These are phyloP conservation scores for Anthoscopus minutus DNA, from an alignment of 2,113 vertebrate genomes.

Conservation along the genomic window DNA sequence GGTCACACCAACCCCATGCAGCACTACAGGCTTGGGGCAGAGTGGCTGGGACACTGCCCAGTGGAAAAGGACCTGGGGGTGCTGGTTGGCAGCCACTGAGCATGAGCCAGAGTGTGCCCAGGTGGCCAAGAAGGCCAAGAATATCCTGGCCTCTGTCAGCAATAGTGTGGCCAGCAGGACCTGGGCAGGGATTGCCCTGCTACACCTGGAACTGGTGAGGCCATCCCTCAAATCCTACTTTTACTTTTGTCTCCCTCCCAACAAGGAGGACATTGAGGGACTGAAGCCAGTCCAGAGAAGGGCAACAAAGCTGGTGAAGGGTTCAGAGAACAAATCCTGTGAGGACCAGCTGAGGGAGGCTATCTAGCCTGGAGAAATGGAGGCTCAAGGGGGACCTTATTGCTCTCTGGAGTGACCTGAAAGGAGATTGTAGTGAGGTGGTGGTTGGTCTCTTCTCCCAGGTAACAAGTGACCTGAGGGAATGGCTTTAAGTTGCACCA, in stretches of 20 bases:
- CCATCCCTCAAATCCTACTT: rapidly evolving
- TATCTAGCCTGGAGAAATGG: background rate
- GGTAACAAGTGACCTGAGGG: background rate
- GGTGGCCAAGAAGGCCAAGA: background rate
- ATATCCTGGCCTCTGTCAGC: background rate
- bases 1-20: background rate
- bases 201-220: background rate
- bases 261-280: background rate
- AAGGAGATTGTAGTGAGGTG: background rate
- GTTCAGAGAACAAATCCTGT: background rate
- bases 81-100: background rate
- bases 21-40: rapidly evolving
- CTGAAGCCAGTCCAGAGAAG: rapidly evolving
- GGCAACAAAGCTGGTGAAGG: background rate
- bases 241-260: background rate
- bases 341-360: background rate
- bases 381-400: background rate
- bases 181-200: background rate
- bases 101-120: background rate
- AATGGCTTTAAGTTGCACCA: background rate
- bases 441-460: background rate
- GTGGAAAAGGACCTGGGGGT: background rate
- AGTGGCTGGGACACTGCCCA: background rate
- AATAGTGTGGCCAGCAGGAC: background rate
- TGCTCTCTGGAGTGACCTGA: background rate